Base-by-base conservation (phyloP, 2,888 invertebrate species). In the Nasonia oneida region DNA sequence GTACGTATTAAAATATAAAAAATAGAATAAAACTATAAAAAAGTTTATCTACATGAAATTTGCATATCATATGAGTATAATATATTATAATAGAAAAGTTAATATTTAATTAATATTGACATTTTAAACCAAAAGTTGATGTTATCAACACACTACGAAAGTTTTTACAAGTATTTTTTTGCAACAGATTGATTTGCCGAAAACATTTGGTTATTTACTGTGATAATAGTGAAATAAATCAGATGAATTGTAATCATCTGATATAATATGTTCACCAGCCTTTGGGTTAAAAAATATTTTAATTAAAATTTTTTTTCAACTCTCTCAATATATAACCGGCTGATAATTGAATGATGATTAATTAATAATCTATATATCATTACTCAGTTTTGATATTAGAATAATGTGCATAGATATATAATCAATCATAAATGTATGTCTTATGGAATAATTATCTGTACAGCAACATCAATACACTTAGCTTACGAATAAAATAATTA, bases 361-460 rank as follows among this genome's bases (percentile, higher is more conserved):
- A 47, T 50, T 64, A 33, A 67, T 14, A 47, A 61, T 73, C 12
- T 14, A 61, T 73, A 57, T 73, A 61, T 73, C 5, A 18, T 39
- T 50, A 73, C 39, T 81, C 33, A 15, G n/a, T 42, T 50, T 61
- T 42, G 14, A 73, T 15, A 73, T 39, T 73, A 23, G 47, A 81
- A 23, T 42, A 39, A 81, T 81, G 73, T 42, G 23, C 15, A 29
- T 61, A 53, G 42, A 74, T 18, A 42, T 39, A 47, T 61, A 42
- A 47, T 61, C 18, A 42, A 81, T 80, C n/a, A 29, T 14, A 80
- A 53, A 37, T 33, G 57, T 57, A 42, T 23, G 18, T 15, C 42
- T 81, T 23, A 29, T 81, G 14, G 57, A 47, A 50, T 14, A 42
- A 57, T 81, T 15, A 29, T 33, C 23, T 79, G n/a, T 57, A 23